Percentiles rank a stretch among this genome's conserved stretches.
Conservation (phyloP, 2,797 vertebrate genomes). For the Cyprinella venusta region DNA sequence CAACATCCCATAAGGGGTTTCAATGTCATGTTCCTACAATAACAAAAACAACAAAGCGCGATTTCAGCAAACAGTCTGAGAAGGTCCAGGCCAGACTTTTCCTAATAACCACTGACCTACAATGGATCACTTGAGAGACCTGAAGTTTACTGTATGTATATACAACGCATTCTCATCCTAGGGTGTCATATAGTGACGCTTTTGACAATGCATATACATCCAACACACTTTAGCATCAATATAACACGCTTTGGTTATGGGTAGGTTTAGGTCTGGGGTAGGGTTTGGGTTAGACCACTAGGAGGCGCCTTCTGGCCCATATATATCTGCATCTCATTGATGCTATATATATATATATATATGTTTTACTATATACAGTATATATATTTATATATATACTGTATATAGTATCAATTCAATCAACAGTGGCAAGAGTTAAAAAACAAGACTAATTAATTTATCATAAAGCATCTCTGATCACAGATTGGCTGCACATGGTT, state of each 20-base stretch:
- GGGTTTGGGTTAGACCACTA: too few relatives aligned
- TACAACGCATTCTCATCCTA: too few relatives aligned
- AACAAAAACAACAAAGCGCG: conserved; percentile 36
- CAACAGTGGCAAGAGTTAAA: background rate
- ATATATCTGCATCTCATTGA: too few relatives aligned
- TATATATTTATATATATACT: background rate
- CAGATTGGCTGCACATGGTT: background rate
- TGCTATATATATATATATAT: too few relatives aligned
- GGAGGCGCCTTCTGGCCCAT: too few relatives aligned
- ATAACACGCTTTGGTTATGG: too few relatives aligned
- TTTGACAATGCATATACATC: too few relatives aligned
- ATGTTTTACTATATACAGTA: too few relatives aligned
- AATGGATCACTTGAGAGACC: background rate
- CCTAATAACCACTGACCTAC: conserved; percentile 3
- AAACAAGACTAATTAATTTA: conserved; percentile 13
- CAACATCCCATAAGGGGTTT: conserved; percentile 93
- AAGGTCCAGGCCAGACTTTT: background rate
- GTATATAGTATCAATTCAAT: background rate
- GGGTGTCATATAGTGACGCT: too few relatives aligned
- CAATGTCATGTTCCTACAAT: conserved; percentile 93
- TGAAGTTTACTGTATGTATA: background rate
- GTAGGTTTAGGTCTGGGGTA: too few relatives aligned
- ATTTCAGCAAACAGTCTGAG: conserved; percentile 6
- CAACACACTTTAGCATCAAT: too few relatives aligned
- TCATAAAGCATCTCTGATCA: conserved; percentile 3